These are phyloP conservation scores for Heptranchias perlo DNA, from an alignment of 2,113 vertebrate species.

Conservation along the genomic window DNA sequence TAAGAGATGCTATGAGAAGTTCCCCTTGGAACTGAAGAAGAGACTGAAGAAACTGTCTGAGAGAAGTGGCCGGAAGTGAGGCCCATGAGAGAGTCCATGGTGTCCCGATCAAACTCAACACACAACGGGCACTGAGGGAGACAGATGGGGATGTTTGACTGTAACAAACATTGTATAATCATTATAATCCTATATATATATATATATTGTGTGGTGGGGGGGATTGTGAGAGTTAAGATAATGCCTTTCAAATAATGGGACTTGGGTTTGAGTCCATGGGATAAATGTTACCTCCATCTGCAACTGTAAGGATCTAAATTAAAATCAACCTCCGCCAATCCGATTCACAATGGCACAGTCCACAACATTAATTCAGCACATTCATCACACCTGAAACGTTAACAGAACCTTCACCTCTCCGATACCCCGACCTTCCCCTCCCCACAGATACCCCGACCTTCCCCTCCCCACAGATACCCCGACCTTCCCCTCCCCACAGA, in stretches of 20 bases:
- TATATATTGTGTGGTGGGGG: background rate
- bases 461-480: too few relatives aligned
- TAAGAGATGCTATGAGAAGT: constrained; percentile 38
- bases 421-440: too few relatives aligned
- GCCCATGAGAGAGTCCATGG: too few relatives aligned
- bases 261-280: background rate
- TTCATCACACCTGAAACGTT: background rate
- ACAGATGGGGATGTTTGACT: background rate
- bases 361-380: background rate
- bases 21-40: constrained; percentile 40
- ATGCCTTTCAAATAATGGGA: background rate
- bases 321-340: background rate
- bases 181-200: background rate
- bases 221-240: background rate
- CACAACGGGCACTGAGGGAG: background rate
- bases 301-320: background rate
- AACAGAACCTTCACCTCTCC: background rate
- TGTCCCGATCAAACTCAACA: background rate
- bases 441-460: too few relatives aligned
- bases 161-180: background rate
- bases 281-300: background rate
- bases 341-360: background rate
- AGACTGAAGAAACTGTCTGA: constrained; percentile 30
- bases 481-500: too few relatives aligned
- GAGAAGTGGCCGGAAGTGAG: background rate